Evolutionary conservation across 1,140 invertebrate genomes (phyloP).

Genomic region (Octopus sinensis): DNA sequence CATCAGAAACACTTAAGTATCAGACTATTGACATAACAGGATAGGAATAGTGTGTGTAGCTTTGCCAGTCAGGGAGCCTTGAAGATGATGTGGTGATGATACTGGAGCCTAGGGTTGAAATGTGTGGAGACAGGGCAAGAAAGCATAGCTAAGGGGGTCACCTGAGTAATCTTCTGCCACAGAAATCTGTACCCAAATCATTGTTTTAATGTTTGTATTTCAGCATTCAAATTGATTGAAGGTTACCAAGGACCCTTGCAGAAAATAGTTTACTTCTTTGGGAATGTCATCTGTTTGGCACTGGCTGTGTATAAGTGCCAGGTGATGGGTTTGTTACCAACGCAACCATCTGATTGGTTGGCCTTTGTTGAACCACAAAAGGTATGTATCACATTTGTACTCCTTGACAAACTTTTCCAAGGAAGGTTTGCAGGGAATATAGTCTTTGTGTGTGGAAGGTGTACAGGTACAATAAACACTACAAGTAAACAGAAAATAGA

Average conservation of each 20-base stretch:
- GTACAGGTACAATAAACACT: background rate
- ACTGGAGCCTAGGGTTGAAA: background rate
- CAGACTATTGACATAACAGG: too few relatives aligned
- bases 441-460: background rate
- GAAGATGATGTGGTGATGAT: background rate
- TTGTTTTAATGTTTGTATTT: slow-evolving; percentile 6
- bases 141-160: background rate
- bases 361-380: slow-evolving; percentile 90
- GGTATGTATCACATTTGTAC: slow-evolving; percentile 31
- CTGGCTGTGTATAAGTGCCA: slow-evolving; percentile 98
- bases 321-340: slow-evolving; percentile 95
- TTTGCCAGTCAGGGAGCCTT: too few relatives aligned
- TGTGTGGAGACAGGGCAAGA: background rate
- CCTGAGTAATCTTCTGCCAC: too few relatives aligned
- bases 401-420: background rate
- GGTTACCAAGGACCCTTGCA: slow-evolving; percentile 81
- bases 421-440: background rate
- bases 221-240: slow-evolving; percentile 92
- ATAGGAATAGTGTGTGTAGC: too few relatives aligned
- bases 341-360: slow-evolving; percentile 97
- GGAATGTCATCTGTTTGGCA: slow-evolving; percentile 88
- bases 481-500: background rate
- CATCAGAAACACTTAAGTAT: too few relatives aligned
- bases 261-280: slow-evolving; percentile 91
- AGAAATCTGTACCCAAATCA: too few relatives aligned